Evolutionary conservation across 2,888 invertebrate species (phyloP).

Genomic region (Agonopterix heracliana): DNA sequence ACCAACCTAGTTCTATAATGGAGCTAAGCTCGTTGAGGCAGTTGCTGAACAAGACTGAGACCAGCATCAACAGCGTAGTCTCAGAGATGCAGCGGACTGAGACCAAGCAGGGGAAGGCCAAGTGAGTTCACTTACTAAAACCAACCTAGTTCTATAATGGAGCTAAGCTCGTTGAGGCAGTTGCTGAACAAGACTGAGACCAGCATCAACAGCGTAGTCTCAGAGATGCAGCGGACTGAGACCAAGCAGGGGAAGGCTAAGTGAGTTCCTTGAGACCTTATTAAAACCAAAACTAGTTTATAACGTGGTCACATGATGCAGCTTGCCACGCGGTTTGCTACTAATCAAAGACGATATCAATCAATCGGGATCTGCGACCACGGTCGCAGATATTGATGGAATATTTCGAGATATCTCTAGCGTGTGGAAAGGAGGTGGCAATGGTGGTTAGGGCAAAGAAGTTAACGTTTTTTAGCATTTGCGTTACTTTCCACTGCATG

Average conservation of each 20-base stretch:
- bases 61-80: conserved; percentile 90
- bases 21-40: conserved; percentile 84
- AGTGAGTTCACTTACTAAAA: conserved; percentile 70
- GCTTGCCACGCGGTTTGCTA: no score
- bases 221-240: conserved; percentile 98
- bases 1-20: not conserved
- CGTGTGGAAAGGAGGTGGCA: no score
- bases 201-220: conserved; percentile 91
- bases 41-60: conserved; percentile 87
- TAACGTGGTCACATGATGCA: no score
- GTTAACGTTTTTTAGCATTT: no score
- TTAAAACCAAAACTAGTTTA: no score
- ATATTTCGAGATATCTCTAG: no score
- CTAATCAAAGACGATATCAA: no score
- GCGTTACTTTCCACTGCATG: no score
- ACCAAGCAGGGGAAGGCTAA: conserved; percentile 98
- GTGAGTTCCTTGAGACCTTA: conserved; percentile 72
- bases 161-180: conserved; percentile 83
- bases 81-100: conserved; percentile 98
- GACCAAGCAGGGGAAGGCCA: conserved; percentile 98
- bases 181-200: conserved; percentile 88
- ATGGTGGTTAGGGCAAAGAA: no score
- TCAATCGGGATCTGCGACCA: no score
- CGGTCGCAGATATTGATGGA: no score
- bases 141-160: conserved; percentile 36